Evolutionary conservation across 2,113 vertebrate species (phyloP).

Genomic region (Lepus europaeus): DNA sequence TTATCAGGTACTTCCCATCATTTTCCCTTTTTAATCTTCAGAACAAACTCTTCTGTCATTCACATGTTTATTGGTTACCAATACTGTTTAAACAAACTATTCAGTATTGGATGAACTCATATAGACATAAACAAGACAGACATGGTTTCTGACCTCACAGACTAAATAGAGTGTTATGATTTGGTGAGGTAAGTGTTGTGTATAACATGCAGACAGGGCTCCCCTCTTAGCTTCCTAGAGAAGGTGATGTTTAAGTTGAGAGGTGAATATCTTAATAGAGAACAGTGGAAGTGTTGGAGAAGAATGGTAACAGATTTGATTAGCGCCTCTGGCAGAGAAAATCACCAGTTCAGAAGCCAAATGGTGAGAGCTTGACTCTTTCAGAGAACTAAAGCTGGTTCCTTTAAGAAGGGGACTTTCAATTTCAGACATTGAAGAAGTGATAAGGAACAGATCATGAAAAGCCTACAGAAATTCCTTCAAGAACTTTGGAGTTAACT

Average conservation of each 20-base stretch:
- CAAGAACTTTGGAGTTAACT: neutral
- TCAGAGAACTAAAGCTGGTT: neutral
- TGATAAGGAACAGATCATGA: neutral
- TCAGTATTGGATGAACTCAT: neutral
- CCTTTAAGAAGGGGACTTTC: neutral
- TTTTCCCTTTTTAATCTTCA: neutral
- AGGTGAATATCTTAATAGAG: neutral
- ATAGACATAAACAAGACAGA: neutral
- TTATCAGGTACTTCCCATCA: neutral
- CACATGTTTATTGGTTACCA: conserved; percentile 41
- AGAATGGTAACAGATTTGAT: neutral
- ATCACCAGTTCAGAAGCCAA: neutral
- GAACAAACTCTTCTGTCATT: conserved; percentile 32
- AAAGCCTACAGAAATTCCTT: neutral
- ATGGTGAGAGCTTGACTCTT: neutral
- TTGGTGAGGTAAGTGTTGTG: neutral
- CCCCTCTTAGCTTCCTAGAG: neutral
- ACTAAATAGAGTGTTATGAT: neutral
- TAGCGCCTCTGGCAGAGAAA: neutral
- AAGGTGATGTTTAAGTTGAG: conserved; percentile 16
- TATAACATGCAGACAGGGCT: neutral
- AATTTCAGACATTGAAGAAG: neutral
- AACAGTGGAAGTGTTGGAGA: neutral
- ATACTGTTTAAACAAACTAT: conserved; percentile 7
- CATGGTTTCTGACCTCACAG: neutral